Base-by-base conservation (phyloP, 2,888 invertebrate species). In the Seira musarum region DNA sequence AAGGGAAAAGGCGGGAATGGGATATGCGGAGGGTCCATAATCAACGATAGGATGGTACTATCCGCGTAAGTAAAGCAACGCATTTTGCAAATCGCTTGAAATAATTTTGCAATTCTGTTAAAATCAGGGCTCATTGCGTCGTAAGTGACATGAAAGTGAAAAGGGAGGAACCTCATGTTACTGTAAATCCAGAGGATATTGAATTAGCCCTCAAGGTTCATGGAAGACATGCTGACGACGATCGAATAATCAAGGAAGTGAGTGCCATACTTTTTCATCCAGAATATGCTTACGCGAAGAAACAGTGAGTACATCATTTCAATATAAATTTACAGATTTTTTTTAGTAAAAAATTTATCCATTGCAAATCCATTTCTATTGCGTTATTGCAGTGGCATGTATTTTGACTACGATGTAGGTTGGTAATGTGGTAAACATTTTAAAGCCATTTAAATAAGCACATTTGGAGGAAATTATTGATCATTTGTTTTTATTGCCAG, bases 71-170 rank as follows among this genome's bases (percentile, higher is more conserved):
- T 2, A 63, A 46, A 67, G 17, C n/a, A n/a, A n/a, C n/a, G n/a
- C n/a, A n/a, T n/a, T n/a, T n/a, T n/a, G 24, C 2, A 63, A 3
- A 22, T 22, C 5, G 5, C 63, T 63, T 10, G 22, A 21, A 22
- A 63, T 21, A 63, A 63, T 22, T 25, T 57, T 71, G 13, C 10
- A 17, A 40, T 49, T 21, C n/a, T 22, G 13, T n/a, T n/a, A n/a
- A n/a, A n/a, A n/a, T n/a, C 40, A 76, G 76, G 19, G 69, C 76
- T 0, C 76, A 76, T 21, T 76, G 76, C 61, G 69, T 76, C 1
- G 65, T 76, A 2, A 53, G 21, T 17, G 17, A 69, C 1, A 3
- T 3, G 1, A 19, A 69, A 57, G 2, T 57, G 1, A 15, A 6
- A 67, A n/a, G 13, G 8, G 40, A 19, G 3, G 17, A 2, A 0